These are phyloP conservation scores for Alectoris magna DNA, from an alignment of 2,797 vertebrate genomes.

Conservation along the genomic window DNA sequence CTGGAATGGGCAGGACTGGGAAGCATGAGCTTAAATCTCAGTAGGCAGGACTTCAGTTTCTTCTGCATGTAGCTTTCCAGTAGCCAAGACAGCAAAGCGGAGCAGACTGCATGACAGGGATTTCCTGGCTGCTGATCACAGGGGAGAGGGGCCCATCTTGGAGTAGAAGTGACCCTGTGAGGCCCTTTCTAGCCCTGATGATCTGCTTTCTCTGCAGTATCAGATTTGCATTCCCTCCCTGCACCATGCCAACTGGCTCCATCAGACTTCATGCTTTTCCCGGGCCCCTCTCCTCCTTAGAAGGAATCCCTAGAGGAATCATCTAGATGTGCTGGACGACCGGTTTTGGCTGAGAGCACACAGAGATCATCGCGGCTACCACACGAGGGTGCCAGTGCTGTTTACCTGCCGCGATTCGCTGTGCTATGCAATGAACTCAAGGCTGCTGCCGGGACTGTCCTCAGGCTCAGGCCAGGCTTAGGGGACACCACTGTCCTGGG, in stretches of 20 bases:
- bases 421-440: accelerated
- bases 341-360: neutral
- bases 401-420: neutral
- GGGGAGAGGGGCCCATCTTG: neutral
- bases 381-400: constrained; percentile 66
- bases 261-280: neutral
- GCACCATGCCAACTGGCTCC: neutral
- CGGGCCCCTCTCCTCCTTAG: no score
- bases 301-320: no score
- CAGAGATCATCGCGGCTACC: neutral
- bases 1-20: neutral
- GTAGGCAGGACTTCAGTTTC: neutral
- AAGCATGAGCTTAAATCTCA: neutral
- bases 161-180: neutral
- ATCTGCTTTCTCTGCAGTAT: neutral
- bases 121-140: neutral
- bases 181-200: neutral
- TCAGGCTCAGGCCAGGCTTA: neutral
- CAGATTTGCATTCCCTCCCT: neutral
- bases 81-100: neutral
- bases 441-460: neutral
- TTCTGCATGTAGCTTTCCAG: neutral
- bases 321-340: accelerated
- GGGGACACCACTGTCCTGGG: accelerated
- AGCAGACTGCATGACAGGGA: neutral